A percentile compares a stretch with the other conserved stretches of the same genome.
Evolutionary conservation across 2,888 invertebrate genomes (phyloP).

Genomic region (Eulithis testata): DNA sequence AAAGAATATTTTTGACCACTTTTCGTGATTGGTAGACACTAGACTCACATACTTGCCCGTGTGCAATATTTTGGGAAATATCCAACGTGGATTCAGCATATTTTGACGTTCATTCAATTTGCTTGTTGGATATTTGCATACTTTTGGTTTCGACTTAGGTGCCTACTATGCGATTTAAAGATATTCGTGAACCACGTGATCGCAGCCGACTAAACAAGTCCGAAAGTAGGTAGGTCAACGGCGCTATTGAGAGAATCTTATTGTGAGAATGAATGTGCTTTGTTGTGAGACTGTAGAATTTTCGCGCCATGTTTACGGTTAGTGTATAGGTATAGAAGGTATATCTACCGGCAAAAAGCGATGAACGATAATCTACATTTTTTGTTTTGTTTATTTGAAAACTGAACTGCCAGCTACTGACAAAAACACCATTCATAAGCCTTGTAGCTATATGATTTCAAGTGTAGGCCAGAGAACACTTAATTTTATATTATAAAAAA

Average conservation of each 20-base stretch:
- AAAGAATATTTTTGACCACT: background rate
- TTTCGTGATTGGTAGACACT: no score
- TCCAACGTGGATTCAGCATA: constrained; percentile 1
- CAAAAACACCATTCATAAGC: no score
- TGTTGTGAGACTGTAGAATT: constrained; percentile 28
- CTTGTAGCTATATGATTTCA: background rate
- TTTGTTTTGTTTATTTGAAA: background rate
- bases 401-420: no score
- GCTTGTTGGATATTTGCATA: constrained; percentile 21
- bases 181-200: constrained; percentile 30
- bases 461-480: background rate
- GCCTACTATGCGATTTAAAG: constrained; percentile 18
- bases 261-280: constrained; percentile 36
- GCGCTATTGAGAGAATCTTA: constrained; percentile 36
- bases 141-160: constrained; percentile 20
- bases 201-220: constrained; percentile 30
- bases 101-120: constrained; percentile 8
- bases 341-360: background rate
- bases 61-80: background rate
- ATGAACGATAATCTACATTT: constrained; percentile 16
- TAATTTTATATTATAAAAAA: no score
- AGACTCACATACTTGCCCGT: background rate
- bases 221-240: constrained; percentile 41
- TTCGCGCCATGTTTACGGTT: constrained; percentile 36
- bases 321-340: background rate